Evolutionary conservation across 2,113 vertebrate species (phyloP), one percentile per base, ranked within the genome.

Genomic region (Plecturocebus donacophilus): DNA sequence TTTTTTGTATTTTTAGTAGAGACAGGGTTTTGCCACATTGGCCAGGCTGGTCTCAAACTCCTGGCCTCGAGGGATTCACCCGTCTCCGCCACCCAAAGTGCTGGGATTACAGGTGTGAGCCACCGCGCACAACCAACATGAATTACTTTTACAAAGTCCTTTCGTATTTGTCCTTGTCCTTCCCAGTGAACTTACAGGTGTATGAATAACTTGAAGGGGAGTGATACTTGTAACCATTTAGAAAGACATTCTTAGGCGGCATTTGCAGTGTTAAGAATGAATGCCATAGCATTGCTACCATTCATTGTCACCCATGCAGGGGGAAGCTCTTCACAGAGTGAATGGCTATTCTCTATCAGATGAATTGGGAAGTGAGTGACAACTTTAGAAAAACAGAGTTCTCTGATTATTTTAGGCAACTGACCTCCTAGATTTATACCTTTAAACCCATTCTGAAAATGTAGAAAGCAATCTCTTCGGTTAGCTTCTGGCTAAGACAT

Each of bases 371-470:
- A 68, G 23, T 47, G 35, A 92, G 66, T 38, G 49, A 66, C 30
- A 61, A 49, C n/a, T 70, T 25, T 10, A 49, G 35, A 32, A 54
- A 87, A 82, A 81, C 71, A 79, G 32, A 77, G 3, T 27, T 52
- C 56, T 61, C 56, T 38, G 38, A 42, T 64, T 84, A 87, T 80
- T 91, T 89, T 5, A 12, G 84, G 40, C 68, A 82, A 42, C 35
- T 92, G 40, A 64, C 20, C 68, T 80, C 87, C 87, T 35, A 80
- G 38, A 87, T 70, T 30, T 91, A 35, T 76, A 71, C 71, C 42
- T n/a, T 45, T 25, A 77, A 68, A 56, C 7, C 58, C 11, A 20
- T 70, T 76, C 42, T 42, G 49, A 42, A 95, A 92, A 68, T 27
- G 2, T 38, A 87, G 79, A 87, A 76, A 89, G 38, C 4, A 30